Base-by-base conservation (phyloP, 2,797 vertebrate species). In the Siniperca undulata region DNA sequence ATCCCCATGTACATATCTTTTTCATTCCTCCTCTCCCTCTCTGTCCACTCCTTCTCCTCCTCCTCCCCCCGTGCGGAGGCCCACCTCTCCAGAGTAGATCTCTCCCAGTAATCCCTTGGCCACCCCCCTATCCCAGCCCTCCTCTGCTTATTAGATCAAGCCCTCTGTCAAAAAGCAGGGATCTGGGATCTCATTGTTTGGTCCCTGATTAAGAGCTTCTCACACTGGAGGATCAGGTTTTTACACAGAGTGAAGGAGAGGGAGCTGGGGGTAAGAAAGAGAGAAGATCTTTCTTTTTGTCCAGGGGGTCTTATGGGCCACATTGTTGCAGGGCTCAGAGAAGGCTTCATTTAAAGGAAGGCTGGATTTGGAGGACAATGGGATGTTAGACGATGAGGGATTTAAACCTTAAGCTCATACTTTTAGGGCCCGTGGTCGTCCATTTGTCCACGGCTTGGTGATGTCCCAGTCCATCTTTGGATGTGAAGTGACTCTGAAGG, bases 151-250 rank as follows among this genome's bases (percentile, higher is more conserved):
- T 95, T 95, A 95, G 94, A 95, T 95, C 95, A 95, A 91, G 71
- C 74, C 87, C 87, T 86, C 84, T 67, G 88, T 92, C 93, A 90
- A 78, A 90, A 91, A 94, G 88, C 88, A 84, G 86, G 90, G 92
- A 94, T 92, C 88, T 80, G 74, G 91, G 86, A 83, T 88, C 89
- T 87, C 93, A 94, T 96, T 95, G 95, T 95, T 95, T 93, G 94
- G 91, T 88, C 86, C 88, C 92, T 95, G 94, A 95, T 96, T 95
- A 96, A 96, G 95, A 96, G 94, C 91, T 95, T 94, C 95, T 95
- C 93, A 92, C 93, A 87, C 79, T 68, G 60, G 82, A 94, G 92
- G 94, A 92, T 91, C 92, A 94, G 91, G 88, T 84, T 82, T 91
- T 84, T 73, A 80, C 80, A 80, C 68, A 11, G 68, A 88, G 86